Conservation (phyloP, 1,140 invertebrate species). For the Adelges cooleyi region DNA sequence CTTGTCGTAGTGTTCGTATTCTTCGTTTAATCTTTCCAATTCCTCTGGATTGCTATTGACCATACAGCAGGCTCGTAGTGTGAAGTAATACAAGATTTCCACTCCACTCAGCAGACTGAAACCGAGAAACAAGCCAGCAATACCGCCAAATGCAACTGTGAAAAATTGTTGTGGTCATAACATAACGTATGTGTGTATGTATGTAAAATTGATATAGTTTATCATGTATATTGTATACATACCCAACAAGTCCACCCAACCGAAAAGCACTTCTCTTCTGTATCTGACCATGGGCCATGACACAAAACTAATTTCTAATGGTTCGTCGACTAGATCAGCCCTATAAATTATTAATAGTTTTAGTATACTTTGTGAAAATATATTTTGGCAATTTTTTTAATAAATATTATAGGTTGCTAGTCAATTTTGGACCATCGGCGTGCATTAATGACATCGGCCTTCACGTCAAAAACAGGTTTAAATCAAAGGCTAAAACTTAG, state of each 20-base stretch:
- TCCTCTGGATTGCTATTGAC: slow-evolving; percentile 30
- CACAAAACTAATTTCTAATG: slow-evolving; percentile 34
- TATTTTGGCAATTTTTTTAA: no score
- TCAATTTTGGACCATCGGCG: no score
- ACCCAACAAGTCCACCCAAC: slow-evolving; percentile 61
- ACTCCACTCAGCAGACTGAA: slow-evolving; percentile 60
- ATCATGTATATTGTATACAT: slow-evolving; percentile 20
- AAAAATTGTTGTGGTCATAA: no score
- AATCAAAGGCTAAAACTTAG: no score
- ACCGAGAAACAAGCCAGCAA: slow-evolving; percentile 62
- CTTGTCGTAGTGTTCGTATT: slow-evolving; percentile 27
- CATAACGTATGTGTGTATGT: no score
- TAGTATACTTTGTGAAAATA: background rate
- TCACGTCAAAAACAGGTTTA: no score
- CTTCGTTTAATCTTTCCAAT: slow-evolving; percentile 30
- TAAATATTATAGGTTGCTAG: no score
- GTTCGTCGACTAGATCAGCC: background rate
- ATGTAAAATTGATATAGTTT: no score
- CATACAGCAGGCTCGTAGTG: slow-evolving; percentile 45
- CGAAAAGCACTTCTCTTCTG: slow-evolving; percentile 61
- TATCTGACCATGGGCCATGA: slow-evolving; percentile 59
- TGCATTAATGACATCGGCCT: no score
- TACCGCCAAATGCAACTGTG: slow-evolving; percentile 37
- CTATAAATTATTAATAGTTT: background rate
- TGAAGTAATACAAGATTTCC: slow-evolving; percentile 45